Conservation (phyloP, 2,888 invertebrate genomes). For the Acleris literana region DNA sequence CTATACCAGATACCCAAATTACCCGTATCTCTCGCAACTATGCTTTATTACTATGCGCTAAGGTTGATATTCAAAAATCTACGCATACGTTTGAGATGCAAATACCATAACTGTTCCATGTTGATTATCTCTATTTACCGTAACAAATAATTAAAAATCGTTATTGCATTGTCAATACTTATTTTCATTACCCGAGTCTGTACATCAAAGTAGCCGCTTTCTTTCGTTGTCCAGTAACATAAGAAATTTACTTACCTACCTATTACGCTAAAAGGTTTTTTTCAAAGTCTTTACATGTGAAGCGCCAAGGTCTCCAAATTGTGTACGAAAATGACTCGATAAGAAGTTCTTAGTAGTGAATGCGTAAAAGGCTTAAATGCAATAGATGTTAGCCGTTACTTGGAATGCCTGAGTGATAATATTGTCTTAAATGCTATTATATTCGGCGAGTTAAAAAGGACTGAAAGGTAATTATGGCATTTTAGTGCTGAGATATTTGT, state of each 20-base stretch:
- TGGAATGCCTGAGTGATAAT: constrained; percentile 8
- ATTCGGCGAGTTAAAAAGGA: constrained; percentile 14
- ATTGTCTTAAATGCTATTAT: constrained; percentile 7
- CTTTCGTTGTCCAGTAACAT: constrained; percentile 47
- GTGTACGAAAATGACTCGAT: too few relatives aligned
- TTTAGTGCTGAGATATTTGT: not conserved
- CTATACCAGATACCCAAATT: constrained; percentile 1
- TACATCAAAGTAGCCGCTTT: constrained; percentile 53
- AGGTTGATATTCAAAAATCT: too few relatives aligned
- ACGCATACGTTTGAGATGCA: too few relatives aligned
- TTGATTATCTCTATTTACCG: constrained; percentile 15
- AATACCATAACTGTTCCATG: constrained; percentile 15
- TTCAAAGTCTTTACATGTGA: too few relatives aligned
- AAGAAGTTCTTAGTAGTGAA: too few relatives aligned
- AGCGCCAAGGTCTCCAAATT: too few relatives aligned
- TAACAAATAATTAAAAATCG: constrained; percentile 16
- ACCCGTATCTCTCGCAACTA: too few relatives aligned
- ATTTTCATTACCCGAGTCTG: constrained; percentile 45
- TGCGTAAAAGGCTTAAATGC: constrained; percentile 43
- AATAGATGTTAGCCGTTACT: constrained; percentile 36
- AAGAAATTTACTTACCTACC: constrained; percentile 43
- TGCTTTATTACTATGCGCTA: too few relatives aligned
- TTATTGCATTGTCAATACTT: constrained; percentile 49
- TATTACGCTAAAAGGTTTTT: constrained; percentile 23
- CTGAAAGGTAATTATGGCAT: constrained; percentile 1